These are phyloP conservation scores for Wiebesia pumilae DNA, from an alignment of 1,140 invertebrate genomes.

Conservation along the genomic window DNA sequence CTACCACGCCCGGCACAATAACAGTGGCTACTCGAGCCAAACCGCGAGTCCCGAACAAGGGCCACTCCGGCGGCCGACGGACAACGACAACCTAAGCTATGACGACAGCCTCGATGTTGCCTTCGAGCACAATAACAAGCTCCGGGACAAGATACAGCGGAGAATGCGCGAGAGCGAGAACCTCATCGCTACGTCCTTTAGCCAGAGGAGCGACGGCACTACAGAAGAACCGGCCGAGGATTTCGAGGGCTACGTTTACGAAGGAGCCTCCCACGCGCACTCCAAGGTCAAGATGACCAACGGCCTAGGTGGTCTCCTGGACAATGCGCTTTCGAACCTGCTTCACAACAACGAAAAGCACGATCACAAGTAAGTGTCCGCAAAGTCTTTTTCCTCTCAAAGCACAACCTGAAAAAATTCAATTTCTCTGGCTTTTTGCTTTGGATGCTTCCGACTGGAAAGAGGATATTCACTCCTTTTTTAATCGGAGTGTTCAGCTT, in stretches of 20 bases:
- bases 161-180: slow-evolving; percentile 72
- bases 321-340: slow-evolving; percentile 71
- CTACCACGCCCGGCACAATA: slow-evolving; percentile 32
- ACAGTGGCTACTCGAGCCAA: slow-evolving; percentile 57
- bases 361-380: slow-evolving; percentile 69
- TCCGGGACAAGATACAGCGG: slow-evolving; percentile 72
- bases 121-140: slow-evolving; percentile 73
- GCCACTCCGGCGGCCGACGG: slow-evolving; percentile 52
- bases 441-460: no score
- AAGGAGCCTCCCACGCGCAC: neutral
- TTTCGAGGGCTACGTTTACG: slow-evolving; percentile 8
- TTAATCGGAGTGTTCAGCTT: no score
- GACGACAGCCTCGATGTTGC: slow-evolving; percentile 73
- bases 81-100: slow-evolving; percentile 65
- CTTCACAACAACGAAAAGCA: slow-evolving; percentile 70
- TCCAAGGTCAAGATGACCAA: slow-evolving; percentile 64
- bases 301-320: slow-evolving; percentile 66
- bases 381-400: neutral
- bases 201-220: slow-evolving; percentile 54
- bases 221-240: neutral
- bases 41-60: slow-evolving; percentile 62
- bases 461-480: no score
- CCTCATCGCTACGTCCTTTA: slow-evolving; percentile 68
- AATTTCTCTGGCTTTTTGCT: no score
- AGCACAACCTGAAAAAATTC: no score